Percentiles rank a stretch among this genome's conserved stretches.
Evolutionary conservation across 2,888 invertebrate genomes (phyloP).

Genomic region (Nephrotoma guestfalica): DNA sequence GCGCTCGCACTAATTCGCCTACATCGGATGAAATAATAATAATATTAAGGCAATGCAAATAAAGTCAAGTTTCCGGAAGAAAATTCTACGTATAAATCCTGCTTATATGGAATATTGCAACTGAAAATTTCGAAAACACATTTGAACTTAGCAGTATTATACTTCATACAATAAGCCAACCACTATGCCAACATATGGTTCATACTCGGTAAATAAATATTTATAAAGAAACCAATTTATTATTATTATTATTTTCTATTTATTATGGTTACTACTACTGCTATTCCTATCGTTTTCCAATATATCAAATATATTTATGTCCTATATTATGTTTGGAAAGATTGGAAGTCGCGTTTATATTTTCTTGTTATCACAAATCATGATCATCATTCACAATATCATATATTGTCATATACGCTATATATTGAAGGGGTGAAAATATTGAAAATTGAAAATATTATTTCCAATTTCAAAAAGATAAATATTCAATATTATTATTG

Average conservation of each 20-base stretch:
- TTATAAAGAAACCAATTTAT: not conserved
- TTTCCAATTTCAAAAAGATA: not conserved
- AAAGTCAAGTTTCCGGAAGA: too few species aligned
- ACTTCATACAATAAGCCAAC: not conserved
- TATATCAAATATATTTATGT: not conserved
- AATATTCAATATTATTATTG: not conserved
- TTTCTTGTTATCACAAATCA: not conserved
- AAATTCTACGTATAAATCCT: too few species aligned
- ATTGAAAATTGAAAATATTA: not conserved
- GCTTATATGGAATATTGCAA: too few species aligned
- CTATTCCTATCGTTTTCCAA: not conserved
- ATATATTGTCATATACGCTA: not conserved
- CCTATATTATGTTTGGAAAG: not conserved
- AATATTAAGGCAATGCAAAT: too few species aligned
- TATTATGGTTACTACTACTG: not conserved
- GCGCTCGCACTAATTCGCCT: too few species aligned
- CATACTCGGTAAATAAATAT: not conserved
- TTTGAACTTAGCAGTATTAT: too few species aligned
- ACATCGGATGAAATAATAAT: too few species aligned
- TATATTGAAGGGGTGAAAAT: not conserved
- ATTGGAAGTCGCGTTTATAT: not conserved
- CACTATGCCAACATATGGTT: not conserved
- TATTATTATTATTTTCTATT: not conserved
- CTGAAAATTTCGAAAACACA: too few species aligned
- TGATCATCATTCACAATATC: not conserved